A percentile compares a stretch with the other conserved stretches of the same genome.
Evolutionary conservation across 2,888 invertebrate species (phyloP).

Genomic region (Amblyteles armatorius): DNA sequence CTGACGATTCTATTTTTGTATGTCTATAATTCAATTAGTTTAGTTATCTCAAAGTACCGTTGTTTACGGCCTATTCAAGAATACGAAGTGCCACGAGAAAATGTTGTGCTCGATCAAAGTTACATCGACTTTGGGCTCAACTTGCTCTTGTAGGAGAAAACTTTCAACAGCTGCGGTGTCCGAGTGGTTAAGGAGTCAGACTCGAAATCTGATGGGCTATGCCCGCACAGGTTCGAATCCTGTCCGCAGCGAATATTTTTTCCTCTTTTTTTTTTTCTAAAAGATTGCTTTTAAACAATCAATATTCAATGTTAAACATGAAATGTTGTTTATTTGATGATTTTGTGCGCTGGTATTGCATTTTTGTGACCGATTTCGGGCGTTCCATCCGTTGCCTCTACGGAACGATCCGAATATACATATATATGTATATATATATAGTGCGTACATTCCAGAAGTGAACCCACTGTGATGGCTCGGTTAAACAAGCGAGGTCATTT

Average conservation of each 20-base stretch:
- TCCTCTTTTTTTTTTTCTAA: conserved; percentile 17
- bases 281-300: neutral
- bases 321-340: neutral
- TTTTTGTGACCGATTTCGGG: neutral
- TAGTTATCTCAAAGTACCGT: neutral
- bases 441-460: neutral
- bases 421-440: neutral
- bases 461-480: neutral
- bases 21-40: neutral
- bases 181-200: conserved; percentile 88
- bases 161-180: conserved; percentile 85
- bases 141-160: neutral
- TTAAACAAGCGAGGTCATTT: neutral
- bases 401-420: neutral
- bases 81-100: neutral
- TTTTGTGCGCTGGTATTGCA: neutral
- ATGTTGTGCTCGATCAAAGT: neutral
- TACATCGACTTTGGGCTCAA: conserved; percentile 18
- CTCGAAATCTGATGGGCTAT: conserved; percentile 89
- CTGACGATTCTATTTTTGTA: neutral
- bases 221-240: conserved; percentile 89
- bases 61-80: neutral
- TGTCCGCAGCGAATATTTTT: conserved; percentile 83
- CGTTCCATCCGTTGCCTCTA: neutral
- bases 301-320: neutral